Conservation (phyloP, 2,888 invertebrate species). For the Salticus scenicus region DNA sequence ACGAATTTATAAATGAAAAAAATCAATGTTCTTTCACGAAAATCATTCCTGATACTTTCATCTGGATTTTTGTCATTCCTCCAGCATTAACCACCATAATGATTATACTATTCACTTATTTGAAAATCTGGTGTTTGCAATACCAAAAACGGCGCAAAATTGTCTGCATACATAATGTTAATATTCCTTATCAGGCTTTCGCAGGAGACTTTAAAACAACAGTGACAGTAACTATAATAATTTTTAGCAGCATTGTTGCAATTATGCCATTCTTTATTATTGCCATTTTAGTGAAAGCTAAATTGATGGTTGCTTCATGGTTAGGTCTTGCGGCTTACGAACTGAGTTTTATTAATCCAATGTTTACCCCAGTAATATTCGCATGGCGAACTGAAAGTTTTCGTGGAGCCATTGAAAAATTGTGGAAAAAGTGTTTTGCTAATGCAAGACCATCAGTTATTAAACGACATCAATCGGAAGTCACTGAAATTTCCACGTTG, state of each 20-base stretch:
- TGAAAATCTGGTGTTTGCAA: slow-evolving; percentile 28
- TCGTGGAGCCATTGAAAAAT: slow-evolving; percentile 1
- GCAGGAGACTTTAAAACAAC: slow-evolving; percentile 18
- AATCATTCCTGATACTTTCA: slow-evolving; percentile 22
- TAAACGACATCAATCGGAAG: slow-evolving; percentile 10
- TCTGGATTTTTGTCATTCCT: slow-evolving; percentile 40
- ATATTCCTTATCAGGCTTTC: background rate
- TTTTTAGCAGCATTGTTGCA: slow-evolving; percentile 43
- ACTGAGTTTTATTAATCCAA: slow-evolving; percentile 42
- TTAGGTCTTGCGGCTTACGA: slow-evolving; percentile 28
- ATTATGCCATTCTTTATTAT: slow-evolving; percentile 22
- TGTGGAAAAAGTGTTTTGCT: no score
- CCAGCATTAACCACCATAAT: slow-evolving; percentile 25
- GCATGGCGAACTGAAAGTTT: slow-evolving; percentile 46
- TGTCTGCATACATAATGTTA: background rate
- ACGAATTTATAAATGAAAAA: background rate
- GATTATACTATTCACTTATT: slow-evolving; percentile 27
- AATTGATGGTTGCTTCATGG: background rate
- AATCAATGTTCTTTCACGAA: slow-evolving; percentile 1
- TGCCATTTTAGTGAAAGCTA: background rate
- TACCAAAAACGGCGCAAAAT: background rate
- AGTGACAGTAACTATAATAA: slow-evolving; percentile 24
- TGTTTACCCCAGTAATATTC: slow-evolving; percentile 42
- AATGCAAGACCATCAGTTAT: no score
- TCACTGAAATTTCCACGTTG: slow-evolving; percentile 1